Conservation (phyloP, 2,113 vertebrate species). For the Megaleporinus macrocephalus region DNA sequence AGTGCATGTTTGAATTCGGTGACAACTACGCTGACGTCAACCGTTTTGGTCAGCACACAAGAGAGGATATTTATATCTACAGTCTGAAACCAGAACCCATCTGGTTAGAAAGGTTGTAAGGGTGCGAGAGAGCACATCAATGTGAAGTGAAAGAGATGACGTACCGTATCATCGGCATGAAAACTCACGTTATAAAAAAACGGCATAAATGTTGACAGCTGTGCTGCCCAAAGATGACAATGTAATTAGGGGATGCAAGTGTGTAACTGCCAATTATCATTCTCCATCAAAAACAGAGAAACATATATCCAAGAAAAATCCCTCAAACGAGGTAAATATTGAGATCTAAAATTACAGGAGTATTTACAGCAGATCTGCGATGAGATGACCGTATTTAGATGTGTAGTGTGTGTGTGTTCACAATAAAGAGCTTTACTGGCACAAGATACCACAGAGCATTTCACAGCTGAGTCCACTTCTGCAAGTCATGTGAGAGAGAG, state of each 20-base stretch:
- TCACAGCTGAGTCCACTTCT: background rate
- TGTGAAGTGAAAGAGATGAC: background rate
- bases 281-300: background rate
- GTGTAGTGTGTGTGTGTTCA: conserved; percentile 2
- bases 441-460: background rate
- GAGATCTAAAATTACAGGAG: background rate
- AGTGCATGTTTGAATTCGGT: background rate
- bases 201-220: background rate
- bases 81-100: conserved; percentile 19
- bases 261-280: background rate
- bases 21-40: conserved; percentile 17
- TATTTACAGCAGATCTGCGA: conserved; percentile 5
- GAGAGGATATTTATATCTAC: conserved; percentile 28
- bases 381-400: conserved; percentile 2
- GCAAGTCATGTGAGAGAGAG: background rate
- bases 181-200: background rate
- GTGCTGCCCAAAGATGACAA: background rate
- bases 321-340: background rate
- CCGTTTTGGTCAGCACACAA: conserved; percentile 6
- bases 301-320: background rate
- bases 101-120: conserved; percentile 2
- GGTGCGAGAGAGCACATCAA: background rate
- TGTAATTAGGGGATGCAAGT: background rate
- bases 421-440: background rate
- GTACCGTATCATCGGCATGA: background rate